Percentiles rank a stretch among this genome's conserved stretches.
phyloP scores from a whole-genome alignment of 1,140 invertebrate genomes.

The Maconellicoccus hirsutus region DNA sequence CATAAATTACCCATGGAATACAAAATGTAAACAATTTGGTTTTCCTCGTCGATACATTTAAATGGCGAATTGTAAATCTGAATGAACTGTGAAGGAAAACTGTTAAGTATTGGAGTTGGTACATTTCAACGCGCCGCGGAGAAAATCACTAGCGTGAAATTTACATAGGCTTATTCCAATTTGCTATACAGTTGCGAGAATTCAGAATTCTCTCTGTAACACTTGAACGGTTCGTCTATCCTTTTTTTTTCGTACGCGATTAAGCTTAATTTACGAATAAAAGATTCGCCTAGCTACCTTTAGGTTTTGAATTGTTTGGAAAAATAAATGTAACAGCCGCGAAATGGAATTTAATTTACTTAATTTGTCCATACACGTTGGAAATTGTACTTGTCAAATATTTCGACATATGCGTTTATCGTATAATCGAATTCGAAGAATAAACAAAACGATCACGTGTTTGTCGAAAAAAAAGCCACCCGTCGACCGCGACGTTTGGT shows the following conservation, averaged over 20 bases:
- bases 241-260: background rate
- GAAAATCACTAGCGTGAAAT: background rate
- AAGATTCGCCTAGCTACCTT: too few relatives aligned
- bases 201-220: background rate
- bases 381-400: background rate
- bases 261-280: background rate
- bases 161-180: background rate
- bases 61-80: background rate
- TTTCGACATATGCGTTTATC: background rate
- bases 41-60: background rate
- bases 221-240: background rate
- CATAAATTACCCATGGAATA: too few relatives aligned
- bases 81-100: background rate
- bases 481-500: background rate
- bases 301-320: background rate
- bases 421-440: background rate
- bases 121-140: background rate
- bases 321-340: too few relatives aligned
- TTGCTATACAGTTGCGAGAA: background rate
- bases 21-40: background rate
- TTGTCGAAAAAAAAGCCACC: background rate
- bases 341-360: background rate
- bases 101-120: background rate
- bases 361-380: background rate
- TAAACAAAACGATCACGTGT: conserved; percentile 3